Conservation (phyloP, 1,140 invertebrate genomes). For the Patella vulgata region DNA sequence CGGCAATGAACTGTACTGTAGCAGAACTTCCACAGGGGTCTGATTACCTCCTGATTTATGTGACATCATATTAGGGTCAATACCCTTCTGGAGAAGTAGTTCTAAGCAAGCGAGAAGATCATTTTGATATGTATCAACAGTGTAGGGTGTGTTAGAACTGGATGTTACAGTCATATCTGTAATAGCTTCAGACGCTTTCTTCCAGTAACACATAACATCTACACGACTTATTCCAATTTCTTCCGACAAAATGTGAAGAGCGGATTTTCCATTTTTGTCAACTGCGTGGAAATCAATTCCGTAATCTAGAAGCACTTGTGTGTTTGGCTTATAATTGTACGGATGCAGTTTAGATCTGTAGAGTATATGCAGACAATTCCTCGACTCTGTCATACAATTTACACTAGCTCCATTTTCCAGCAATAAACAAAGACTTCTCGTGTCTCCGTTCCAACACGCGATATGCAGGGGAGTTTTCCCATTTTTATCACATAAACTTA, state of each 20-base stretch:
- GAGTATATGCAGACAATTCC: conserved; percentile 15
- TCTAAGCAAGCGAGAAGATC: conserved; percentile 4
- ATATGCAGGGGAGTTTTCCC: conserved; percentile 17
- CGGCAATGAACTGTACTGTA: conserved; percentile 11
- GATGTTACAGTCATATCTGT: conserved; percentile 4
- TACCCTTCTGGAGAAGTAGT: conserved; percentile 4
- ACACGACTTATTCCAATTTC: conserved; percentile 10
- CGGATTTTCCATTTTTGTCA: conserved; percentile 15
- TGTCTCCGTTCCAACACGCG: conserved; percentile 17
- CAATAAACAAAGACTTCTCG: conserved; percentile 2
- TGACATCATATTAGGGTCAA: conserved; percentile 1
- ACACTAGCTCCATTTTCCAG: conserved; percentile 12
- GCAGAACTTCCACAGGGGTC: conserved; percentile 4
- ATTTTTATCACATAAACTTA: conserved; percentile 8
- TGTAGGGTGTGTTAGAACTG: neutral
- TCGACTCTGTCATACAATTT: conserved; percentile 6
- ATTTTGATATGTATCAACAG: conserved; percentile 12
- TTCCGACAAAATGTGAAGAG: conserved; percentile 13
- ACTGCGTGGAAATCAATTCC: conserved; percentile 4
- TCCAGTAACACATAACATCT: conserved; percentile 6
- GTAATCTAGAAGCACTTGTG: conserved; percentile 7
- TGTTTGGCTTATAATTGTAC: conserved; percentile 11
- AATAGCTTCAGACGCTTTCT: conserved; percentile 8
- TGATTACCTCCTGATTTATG: neutral
- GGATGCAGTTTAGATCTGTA: conserved; percentile 16